Conservation (phyloP, 2,888 invertebrate species). For the Andrena praecox region DNA sequence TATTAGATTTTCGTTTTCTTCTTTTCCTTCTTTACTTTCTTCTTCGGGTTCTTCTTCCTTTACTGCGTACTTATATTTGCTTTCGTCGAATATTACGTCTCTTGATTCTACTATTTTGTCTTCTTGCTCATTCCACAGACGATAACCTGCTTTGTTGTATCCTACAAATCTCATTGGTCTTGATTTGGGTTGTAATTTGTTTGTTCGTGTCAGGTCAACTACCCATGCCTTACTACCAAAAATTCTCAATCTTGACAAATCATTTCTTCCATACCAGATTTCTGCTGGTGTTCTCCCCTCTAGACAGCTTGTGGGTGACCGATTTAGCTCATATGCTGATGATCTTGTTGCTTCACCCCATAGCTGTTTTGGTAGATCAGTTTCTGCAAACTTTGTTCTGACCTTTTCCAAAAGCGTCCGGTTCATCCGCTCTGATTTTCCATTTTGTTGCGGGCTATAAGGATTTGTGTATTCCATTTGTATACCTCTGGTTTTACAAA, state of each 20-base stretch:
- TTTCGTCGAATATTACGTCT: constrained; percentile 6
- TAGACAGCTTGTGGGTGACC: background rate
- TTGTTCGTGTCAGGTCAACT: background rate
- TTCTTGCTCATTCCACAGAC: background rate
- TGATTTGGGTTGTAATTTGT: background rate
- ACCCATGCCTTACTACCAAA: background rate
- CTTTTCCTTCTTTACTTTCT: too few relatives aligned
- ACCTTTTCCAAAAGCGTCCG: constrained; percentile 1
- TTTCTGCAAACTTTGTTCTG: background rate
- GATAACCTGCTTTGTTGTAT: background rate
- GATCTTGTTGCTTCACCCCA: background rate
- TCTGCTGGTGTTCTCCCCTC: background rate
- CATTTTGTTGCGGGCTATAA: background rate
- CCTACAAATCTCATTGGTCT: background rate
- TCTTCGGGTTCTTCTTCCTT: too few relatives aligned
- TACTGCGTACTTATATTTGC: background rate
- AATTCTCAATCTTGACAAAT: background rate
- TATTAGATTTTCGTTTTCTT: background rate
- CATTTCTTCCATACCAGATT: background rate
- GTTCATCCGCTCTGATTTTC: background rate
- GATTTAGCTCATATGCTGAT: constrained; percentile 6
- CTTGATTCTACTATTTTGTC: background rate
- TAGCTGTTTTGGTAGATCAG: background rate
- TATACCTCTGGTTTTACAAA: too few relatives aligned
- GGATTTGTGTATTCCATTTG: background rate